Conservation (phyloP, 2,113 vertebrate genomes). For the Lophius piscatorius region DNA sequence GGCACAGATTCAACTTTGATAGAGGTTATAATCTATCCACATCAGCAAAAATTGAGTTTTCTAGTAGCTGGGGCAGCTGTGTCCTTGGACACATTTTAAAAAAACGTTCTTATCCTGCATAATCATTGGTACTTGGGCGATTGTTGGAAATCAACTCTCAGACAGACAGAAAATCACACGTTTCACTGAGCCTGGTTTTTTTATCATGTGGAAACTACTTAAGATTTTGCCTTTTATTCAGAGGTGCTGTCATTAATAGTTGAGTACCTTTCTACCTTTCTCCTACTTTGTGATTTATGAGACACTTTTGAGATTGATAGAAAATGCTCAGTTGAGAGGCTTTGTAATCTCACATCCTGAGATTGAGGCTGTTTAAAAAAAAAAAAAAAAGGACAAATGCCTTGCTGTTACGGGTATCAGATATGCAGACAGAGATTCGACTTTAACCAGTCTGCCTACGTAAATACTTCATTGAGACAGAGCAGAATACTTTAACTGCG, state of each 20-base stretch:
- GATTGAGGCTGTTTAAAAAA: conserved; percentile 26
- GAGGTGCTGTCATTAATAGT: conserved; percentile 29
- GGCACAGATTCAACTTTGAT: too few species aligned
- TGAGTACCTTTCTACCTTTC: conserved; percentile 13
- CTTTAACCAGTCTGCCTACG: conserved; percentile 11
- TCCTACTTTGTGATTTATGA: conserved; percentile 35
- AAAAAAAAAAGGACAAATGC: conserved; percentile 29
- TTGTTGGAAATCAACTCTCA: neutral
- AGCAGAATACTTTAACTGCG: conserved; percentile 9
- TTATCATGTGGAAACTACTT: conserved; percentile 3
- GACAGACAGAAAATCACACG: neutral
- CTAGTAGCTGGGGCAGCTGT: too few species aligned
- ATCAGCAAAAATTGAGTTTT: too few species aligned
- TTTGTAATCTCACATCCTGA: conserved; percentile 20
- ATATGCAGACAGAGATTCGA: conserved; percentile 26
- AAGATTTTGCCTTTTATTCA: too few species aligned
- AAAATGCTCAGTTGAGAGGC: conserved; percentile 20
- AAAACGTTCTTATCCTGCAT: neutral
- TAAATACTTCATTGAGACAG: conserved; percentile 12
- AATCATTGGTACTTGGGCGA: neutral
- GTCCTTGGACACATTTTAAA: too few species aligned
- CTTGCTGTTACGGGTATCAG: conserved; percentile 21
- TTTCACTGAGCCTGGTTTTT: neutral
- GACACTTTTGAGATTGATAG: conserved; percentile 31
- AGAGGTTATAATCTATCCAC: too few species aligned